These are phyloP conservation scores for Drosophila pseudotakahashii DNA, from an alignment of 2,888 invertebrate species.

Conservation along the genomic window DNA sequence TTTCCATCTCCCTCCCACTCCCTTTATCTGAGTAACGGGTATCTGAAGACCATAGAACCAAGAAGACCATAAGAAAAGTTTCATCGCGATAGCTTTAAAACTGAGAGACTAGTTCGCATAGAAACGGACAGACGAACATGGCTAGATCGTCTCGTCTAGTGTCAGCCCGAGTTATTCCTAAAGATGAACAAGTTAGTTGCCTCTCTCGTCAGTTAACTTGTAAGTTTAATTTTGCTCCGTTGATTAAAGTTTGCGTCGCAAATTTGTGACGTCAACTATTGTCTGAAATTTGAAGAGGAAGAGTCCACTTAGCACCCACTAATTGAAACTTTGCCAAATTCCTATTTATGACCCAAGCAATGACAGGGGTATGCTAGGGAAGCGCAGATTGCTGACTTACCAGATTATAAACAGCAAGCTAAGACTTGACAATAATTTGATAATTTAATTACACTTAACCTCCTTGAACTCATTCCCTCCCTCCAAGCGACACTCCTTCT, in stretches of 20 bases:
- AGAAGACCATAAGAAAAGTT: too few relatives aligned
- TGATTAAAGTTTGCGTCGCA: slow-evolving; percentile 11
- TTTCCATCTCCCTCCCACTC: too few relatives aligned
- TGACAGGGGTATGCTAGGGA: neutral
- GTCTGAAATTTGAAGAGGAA: slow-evolving; percentile 5
- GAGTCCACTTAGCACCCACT: slow-evolving; percentile 65
- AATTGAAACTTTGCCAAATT: slow-evolving; percentile 72
- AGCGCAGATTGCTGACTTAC: slow-evolving; percentile 44
- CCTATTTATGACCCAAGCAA: slow-evolving; percentile 61
- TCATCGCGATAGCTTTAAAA: too few relatives aligned
- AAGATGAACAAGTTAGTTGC: neutral
- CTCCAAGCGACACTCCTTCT: slow-evolving; percentile 7
- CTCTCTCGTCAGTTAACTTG: neutral
- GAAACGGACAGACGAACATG: too few relatives aligned
- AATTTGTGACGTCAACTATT: slow-evolving; percentile 14
- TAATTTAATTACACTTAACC: slow-evolving; percentile 79
- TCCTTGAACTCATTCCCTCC: slow-evolving; percentile 61
- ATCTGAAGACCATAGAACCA: too few relatives aligned
- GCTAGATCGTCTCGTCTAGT: too few relatives aligned
- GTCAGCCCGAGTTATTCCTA: slow-evolving; percentile 26
- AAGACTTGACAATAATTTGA: slow-evolving; percentile 79
- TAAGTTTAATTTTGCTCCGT: slow-evolving; percentile 12
- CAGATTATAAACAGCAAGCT: slow-evolving; percentile 79
- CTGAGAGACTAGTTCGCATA: too few relatives aligned
- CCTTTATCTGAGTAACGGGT: too few relatives aligned